phyloP scores from a whole-genome alignment of 1,140 invertebrate species.

The Meloidogyne exigua region DNA sequence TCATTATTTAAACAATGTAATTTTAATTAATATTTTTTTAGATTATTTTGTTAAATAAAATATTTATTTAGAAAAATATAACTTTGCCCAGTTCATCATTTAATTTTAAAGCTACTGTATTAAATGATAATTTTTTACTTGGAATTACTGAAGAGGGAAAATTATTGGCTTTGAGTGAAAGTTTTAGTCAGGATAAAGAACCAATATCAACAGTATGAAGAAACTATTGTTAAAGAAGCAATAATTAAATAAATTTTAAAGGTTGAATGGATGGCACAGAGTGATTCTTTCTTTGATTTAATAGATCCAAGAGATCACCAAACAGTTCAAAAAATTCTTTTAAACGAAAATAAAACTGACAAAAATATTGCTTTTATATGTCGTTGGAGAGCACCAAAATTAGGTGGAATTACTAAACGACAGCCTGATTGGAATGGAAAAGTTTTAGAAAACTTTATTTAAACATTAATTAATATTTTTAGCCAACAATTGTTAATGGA shows the following conservation, averaged over 20 bases:
- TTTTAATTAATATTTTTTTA: too few species aligned
- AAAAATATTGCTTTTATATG: conserved; percentile 81
- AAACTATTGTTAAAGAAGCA: too few species aligned
- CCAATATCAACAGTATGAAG: conserved; percentile 98
- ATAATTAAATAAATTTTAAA: conserved; percentile 64
- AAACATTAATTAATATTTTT: too few species aligned
- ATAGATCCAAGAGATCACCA: conserved; percentile 97
- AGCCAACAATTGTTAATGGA: too few species aligned
- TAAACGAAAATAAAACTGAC: conserved; percentile 88
- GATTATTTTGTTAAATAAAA: too few species aligned
- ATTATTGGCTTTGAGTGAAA: conserved; percentile 96
- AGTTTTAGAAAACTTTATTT: too few species aligned
- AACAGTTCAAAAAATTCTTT: conserved; percentile 86
- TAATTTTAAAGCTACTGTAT: neutral
- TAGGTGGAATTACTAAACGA: conserved; percentile 64
- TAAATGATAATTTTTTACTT: conserved; percentile 88
- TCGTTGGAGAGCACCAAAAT: conserved; percentile 20
- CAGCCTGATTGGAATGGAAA: too few species aligned
- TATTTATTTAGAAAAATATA: too few species aligned
- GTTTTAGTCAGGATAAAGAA: conserved; percentile 92
- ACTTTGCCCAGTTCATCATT: too few species aligned
- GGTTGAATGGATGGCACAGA: conserved; percentile 96
- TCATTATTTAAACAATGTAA: conserved; percentile 31
- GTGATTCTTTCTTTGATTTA: conserved; percentile 96
- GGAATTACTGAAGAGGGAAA: conserved; percentile 98